Conservation (phyloP, 1,140 invertebrate genomes). For the Coptotermes formosanus region DNA sequence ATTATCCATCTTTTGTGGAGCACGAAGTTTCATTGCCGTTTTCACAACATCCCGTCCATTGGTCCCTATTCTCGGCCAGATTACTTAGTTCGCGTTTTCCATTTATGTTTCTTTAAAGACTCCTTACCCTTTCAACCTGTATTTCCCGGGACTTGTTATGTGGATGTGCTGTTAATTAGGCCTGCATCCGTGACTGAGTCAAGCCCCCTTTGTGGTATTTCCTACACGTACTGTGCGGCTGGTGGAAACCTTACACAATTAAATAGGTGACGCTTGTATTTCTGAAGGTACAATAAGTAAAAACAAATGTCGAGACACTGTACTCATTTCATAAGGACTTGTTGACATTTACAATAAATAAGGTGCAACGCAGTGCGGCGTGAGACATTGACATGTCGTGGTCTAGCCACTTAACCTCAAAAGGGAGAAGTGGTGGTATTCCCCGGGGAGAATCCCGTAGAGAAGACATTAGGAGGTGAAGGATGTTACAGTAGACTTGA, state of each 20-base stretch:
- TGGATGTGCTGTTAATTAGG: no score
- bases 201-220: background rate
- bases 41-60: no score
- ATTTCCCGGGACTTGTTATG: no score
- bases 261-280: background rate
- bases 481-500: background rate
- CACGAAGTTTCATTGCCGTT: no score
- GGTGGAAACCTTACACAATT: background rate
- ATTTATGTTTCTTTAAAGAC: no score
- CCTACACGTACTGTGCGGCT: background rate
- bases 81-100: no score
- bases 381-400: background rate
- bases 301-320: background rate
- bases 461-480: background rate
- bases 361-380: background rate
- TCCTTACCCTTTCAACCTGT: no score
- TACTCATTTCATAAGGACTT: background rate
- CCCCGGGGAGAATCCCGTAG: background rate
- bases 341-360: background rate
- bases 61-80: no score
- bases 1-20: no score
- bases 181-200: background rate
- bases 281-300: background rate
- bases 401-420: slow-evolving; percentile 6
- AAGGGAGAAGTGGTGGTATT: background rate